phyloP scores from a whole-genome alignment of 1,140 invertebrate species.

The Daktulosphaira vitifoliae region DNA sequence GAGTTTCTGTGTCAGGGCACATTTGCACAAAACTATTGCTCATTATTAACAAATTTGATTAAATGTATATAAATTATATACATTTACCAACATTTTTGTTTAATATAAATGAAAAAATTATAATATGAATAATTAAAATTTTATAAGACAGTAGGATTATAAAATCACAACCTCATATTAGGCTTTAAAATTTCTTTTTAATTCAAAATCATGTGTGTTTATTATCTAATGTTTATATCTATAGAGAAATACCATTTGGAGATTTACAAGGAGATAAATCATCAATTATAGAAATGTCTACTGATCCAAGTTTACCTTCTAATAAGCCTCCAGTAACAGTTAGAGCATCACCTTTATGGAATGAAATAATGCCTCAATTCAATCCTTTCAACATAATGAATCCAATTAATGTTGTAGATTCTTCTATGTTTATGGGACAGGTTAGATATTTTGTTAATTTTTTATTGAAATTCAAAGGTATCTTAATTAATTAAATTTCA shows the following conservation, averaged over 20 bases:
- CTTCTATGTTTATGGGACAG: slow-evolving; percentile 31
- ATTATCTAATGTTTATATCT: background rate
- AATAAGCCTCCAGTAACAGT: slow-evolving; percentile 21
- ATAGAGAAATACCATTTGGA: background rate
- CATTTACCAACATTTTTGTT: no score
- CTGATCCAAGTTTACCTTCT: slow-evolving; percentile 13
- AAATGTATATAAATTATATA: no score
- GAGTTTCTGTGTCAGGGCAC: no score
- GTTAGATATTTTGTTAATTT: background rate
- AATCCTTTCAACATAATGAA: slow-evolving; percentile 26
- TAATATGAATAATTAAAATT: no score
- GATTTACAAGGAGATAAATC: slow-evolving; percentile 21
- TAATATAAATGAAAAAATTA: no score
- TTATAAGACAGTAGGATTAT: no score
- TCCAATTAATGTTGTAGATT: slow-evolving; percentile 20
- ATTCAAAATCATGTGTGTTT: no score
- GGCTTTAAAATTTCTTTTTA: no score
- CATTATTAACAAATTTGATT: no score
- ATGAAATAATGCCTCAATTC: slow-evolving; percentile 28
- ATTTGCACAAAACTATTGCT: no score
- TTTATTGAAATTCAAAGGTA: background rate
- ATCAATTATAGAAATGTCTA: slow-evolving; percentile 9
- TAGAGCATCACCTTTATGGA: slow-evolving; percentile 18
- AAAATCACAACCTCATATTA: no score
- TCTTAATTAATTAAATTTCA: background rate